A percentile compares a stretch with the other conserved stretches of the same genome.
These are phyloP conservation scores for Lasioglossum zephyrum DNA, from an alignment of 2,888 invertebrate genomes.

Conservation along the genomic window DNA sequence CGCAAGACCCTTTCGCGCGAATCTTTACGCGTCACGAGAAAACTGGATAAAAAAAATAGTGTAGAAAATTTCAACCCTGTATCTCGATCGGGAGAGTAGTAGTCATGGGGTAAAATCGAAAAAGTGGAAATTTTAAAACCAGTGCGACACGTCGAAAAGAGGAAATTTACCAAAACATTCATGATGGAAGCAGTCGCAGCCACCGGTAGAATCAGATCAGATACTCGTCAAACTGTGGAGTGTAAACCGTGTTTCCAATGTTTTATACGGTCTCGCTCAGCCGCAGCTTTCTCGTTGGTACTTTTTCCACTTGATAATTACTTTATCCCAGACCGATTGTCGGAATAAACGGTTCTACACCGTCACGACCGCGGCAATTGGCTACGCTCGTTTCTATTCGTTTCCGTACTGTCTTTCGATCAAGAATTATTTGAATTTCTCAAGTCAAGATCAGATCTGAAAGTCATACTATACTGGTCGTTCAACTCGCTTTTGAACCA, in stretches of 20 bases:
- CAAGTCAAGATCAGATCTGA: too few species aligned
- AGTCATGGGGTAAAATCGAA: too few species aligned
- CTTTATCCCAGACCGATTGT: slow-evolving; percentile 42
- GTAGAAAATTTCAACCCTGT: too few species aligned
- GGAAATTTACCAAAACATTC: slow-evolving; percentile 74
- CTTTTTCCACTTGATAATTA: slow-evolving; percentile 51
- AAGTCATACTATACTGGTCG: too few species aligned
- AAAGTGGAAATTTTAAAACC: too few species aligned
- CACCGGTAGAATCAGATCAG: slow-evolving; percentile 33
- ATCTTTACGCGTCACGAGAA: too few species aligned
- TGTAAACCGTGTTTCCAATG: slow-evolving; percentile 47
- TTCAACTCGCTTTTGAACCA: too few species aligned
- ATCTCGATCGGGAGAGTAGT: too few species aligned
- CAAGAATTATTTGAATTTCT: neutral
- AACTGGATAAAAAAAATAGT: too few species aligned
- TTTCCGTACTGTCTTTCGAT: neutral
- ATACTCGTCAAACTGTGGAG: slow-evolving; percentile 72
- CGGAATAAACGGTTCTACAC: neutral
- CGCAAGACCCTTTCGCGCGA: neutral
- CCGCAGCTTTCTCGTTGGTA: slow-evolving; percentile 77
- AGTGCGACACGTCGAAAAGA: neutral
- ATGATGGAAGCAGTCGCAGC: slow-evolving; percentile 56
- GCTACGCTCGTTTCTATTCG: neutral
- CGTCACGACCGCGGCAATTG: neutral
- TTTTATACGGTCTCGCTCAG: slow-evolving; percentile 79